Evolutionary conservation across 2,797 vertebrate genomes (phyloP).

Genomic region (Smutsia gigantea): DNA sequence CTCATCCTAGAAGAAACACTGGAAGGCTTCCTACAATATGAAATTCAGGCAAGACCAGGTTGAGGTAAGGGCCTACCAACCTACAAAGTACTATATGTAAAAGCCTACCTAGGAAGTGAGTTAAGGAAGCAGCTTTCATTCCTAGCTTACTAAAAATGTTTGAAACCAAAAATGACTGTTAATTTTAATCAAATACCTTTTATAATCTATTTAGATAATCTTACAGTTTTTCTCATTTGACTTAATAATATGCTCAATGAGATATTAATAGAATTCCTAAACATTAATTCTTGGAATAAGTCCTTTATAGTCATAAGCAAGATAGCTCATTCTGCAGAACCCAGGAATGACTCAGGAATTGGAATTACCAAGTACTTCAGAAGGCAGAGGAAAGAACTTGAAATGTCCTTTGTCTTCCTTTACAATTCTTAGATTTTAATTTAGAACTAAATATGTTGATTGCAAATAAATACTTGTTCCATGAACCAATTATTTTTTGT

Average conservation of each 20-base stretch:
- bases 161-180: slow-evolving; percentile 50
- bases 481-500: background rate
- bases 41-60: slow-evolving; percentile 19
- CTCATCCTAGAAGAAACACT: background rate
- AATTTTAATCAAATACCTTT: slow-evolving; percentile 54
- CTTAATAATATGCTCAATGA: slow-evolving; percentile 6
- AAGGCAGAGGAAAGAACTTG: slow-evolving; percentile 23
- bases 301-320: background rate
- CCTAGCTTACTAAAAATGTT: slow-evolving; percentile 53
- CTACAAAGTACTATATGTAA: background rate
- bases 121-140: slow-evolving; percentile 51
- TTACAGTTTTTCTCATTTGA: slow-evolving; percentile 40
- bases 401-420: slow-evolving; percentile 48
- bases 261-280: slow-evolving; percentile 11
- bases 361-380: slow-evolving; percentile 34
- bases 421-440: slow-evolving; percentile 58
- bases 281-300: slow-evolving; percentile 59
- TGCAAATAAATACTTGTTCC: slow-evolving; percentile 55
- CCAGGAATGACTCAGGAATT: slow-evolving; percentile 24
- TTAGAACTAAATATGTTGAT: slow-evolving; percentile 39
- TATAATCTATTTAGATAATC: slow-evolving; percentile 47
- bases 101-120: background rate
- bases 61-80: background rate
- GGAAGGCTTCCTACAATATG: background rate
- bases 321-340: background rate